Percentiles rank a stretch among this genome's conserved stretches.
These are phyloP conservation scores for Lutraria lutraria DNA, from an alignment of 2,888 invertebrate genomes.

Conservation along the genomic window DNA sequence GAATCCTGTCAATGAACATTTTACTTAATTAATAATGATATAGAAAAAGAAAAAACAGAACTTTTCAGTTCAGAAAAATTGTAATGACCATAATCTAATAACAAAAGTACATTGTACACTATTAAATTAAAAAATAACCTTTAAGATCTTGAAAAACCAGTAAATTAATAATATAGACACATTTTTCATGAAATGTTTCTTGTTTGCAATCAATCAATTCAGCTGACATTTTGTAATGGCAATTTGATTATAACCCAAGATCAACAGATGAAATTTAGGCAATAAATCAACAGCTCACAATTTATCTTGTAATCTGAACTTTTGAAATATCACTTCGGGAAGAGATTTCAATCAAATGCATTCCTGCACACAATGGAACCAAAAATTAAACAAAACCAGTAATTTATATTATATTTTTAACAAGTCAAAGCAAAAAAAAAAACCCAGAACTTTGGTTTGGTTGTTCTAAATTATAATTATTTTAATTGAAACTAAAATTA, in stretches of 20 bases:
- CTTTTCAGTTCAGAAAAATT: too few relatives aligned
- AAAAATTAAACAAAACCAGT: not conserved
- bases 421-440: too few relatives aligned
- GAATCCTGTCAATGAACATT: too few relatives aligned
- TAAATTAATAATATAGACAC: not conserved
- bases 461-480: too few relatives aligned
- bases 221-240: conserved; percentile 20
- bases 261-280: not conserved
- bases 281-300: conserved; percentile 2
- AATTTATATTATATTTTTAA: not conserved
- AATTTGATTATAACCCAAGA: not conserved
- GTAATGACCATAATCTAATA: too few relatives aligned
- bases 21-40: too few relatives aligned
- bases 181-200: not conserved
- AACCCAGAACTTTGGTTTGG: too few relatives aligned
- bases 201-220: conserved; percentile 4
- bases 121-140: too few relatives aligned
- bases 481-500: too few relatives aligned
- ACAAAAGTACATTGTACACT: too few relatives aligned
- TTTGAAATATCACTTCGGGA: not conserved
- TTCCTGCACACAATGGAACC: not conserved
- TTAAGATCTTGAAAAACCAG: too few relatives aligned
- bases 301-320: conserved; percentile 6
- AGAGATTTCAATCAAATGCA: not conserved
- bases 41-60: too few relatives aligned